These are phyloP conservation scores for Pipistrellus pygmaeus DNA, from an alignment of 2,797 vertebrate species.

Conservation along the genomic window DNA sequence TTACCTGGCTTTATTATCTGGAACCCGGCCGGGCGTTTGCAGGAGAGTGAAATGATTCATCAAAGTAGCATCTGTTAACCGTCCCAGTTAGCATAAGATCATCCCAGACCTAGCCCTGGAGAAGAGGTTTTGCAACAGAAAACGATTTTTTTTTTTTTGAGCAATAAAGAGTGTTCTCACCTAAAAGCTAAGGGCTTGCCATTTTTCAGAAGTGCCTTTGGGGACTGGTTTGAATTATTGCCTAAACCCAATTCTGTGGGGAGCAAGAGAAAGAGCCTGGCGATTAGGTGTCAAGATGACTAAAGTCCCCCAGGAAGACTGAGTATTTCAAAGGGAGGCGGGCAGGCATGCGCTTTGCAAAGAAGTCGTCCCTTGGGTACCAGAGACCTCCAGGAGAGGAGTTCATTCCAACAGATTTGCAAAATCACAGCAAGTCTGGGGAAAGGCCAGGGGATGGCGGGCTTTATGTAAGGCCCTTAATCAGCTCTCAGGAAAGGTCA, in stretches of 20 bases:
- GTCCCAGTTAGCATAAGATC: conserved; percentile 80
- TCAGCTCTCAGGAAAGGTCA: conserved; percentile 54
- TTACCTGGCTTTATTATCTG: conserved; percentile 81
- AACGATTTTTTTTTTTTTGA: conserved; percentile 74
- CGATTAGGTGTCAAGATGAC: conserved; percentile 80
- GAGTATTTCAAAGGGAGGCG: conserved; percentile 77
- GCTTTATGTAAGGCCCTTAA: conserved; percentile 47
- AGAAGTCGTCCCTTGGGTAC: conserved; percentile 48
- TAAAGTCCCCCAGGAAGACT: conserved; percentile 72
- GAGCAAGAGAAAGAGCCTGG: conserved; percentile 72
- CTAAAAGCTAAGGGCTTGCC: conserved; percentile 79
- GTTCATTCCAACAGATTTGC: conserved; percentile 33
- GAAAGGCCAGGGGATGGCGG: not conserved
- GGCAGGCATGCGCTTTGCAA: conserved; percentile 54
- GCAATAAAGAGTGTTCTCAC: conserved; percentile 78
- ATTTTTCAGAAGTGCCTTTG: conserved; percentile 82
- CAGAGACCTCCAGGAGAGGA: conserved; percentile 6
- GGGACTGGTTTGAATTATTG: conserved; percentile 82
- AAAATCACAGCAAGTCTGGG: conserved; percentile 22
- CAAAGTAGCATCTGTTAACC: conserved; percentile 82
- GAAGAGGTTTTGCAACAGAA: conserved; percentile 72
- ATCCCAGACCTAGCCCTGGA: conserved; percentile 51
- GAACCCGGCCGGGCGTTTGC: conserved; percentile 81
- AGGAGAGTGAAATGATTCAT: conserved; percentile 81
- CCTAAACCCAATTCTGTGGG: conserved; percentile 74